Conservation (phyloP, 1,140 invertebrate genomes). For the Leptonema lineaticorne region DNA sequence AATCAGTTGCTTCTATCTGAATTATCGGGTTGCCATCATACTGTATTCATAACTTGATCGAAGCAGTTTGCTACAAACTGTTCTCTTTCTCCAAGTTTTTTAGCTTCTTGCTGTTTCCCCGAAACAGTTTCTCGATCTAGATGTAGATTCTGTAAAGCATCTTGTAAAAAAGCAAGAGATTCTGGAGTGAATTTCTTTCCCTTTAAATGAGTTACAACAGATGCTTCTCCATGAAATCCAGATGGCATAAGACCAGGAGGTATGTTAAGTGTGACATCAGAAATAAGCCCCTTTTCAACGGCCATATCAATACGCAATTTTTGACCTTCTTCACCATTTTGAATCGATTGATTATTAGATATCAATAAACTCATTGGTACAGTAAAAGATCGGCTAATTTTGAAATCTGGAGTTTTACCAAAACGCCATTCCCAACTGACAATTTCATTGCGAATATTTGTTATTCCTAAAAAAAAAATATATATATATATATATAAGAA, state of each 20-base stretch:
- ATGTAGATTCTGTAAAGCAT: conserved; percentile 52
- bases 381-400: conserved; percentile 57
- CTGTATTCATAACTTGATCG: conserved; percentile 55
- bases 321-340: conserved; percentile 44
- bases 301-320: conserved; percentile 54
- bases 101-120: background rate
- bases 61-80: conserved; percentile 57
- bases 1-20: conserved; percentile 29
- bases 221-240: conserved; percentile 55
- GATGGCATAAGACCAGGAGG: conserved; percentile 53
- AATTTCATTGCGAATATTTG: conserved; percentile 64
- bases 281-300: conserved; percentile 53
- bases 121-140: conserved; percentile 43
- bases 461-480: conserved; percentile 61
- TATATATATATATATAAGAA: conserved; percentile 6
- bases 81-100: conserved; percentile 54
- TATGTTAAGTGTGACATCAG: conserved; percentile 53
- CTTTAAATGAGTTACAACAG: conserved; percentile 54
- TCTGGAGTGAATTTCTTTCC: conserved; percentile 55
- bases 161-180: conserved; percentile 50
- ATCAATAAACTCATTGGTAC: conserved; percentile 50
- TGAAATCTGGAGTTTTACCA: conserved; percentile 86
- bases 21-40: conserved; percentile 42
- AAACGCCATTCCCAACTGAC: conserved; percentile 84
- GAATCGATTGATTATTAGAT: conserved; percentile 38